A percentile compares a stretch with the other conserved stretches of the same genome.
Evolutionary conservation across 1,140 invertebrate species (phyloP).

Genomic region (Manduca sexta): DNA sequence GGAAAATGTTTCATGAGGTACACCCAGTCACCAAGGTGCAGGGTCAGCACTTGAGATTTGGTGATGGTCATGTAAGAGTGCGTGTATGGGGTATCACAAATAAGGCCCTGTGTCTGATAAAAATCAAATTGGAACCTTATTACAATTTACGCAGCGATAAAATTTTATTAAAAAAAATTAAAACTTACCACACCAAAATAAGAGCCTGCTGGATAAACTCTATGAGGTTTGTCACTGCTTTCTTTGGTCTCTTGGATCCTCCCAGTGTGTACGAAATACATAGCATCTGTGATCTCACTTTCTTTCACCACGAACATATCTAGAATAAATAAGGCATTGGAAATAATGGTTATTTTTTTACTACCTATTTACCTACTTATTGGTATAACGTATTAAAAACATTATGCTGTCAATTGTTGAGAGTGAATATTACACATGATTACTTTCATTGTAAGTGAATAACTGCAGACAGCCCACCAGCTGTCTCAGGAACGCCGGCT

Average conservation of each 20-base stretch:
- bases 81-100: constrained; percentile 25
- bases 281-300: constrained; percentile 55
- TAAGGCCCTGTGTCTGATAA: constrained; percentile 40
- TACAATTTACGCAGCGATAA: too few relatives aligned
- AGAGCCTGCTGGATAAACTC: constrained; percentile 28
- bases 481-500: constrained; percentile 55
- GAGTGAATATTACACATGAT: too few relatives aligned
- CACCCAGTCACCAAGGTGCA: constrained; percentile 38
- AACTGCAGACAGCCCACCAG: constrained; percentile 44
- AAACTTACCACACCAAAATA: constrained; percentile 44
- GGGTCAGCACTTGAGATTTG: constrained; percentile 39
- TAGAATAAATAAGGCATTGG: too few relatives aligned
- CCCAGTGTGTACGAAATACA: constrained; percentile 63
- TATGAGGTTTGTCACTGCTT: constrained; percentile 3
- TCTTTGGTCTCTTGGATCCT: constrained; percentile 32
- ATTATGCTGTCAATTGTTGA: too few relatives aligned
- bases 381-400: too few relatives aligned
- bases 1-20: constrained; percentile 44
- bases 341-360: too few relatives aligned
- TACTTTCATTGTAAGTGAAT: constrained; percentile 50
- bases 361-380: too few relatives aligned
- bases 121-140: neutral
- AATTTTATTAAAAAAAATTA: too few relatives aligned
- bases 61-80: constrained; percentile 33
- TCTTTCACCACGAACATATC: constrained; percentile 62